A percentile compares a stretch with the other conserved stretches of the same genome.
Evolutionary conservation across 2,797 vertebrate species (phyloP).

Genomic region (Pipistrellus pygmaeus): DNA sequence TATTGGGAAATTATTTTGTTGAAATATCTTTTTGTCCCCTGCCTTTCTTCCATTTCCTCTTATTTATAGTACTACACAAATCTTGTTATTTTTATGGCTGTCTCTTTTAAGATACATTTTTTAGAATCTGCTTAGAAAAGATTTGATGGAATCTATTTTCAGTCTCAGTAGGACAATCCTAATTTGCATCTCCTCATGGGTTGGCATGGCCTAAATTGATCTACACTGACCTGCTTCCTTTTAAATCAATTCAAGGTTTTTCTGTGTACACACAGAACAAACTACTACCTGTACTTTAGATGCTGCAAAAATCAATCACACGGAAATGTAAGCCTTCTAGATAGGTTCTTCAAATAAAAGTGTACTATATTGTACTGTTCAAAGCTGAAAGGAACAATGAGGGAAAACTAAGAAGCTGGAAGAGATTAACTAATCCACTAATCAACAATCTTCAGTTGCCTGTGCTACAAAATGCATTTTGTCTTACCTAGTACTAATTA

Average conservation of each 20-base stretch:
- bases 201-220: constrained; percentile 65
- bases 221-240: constrained; percentile 50
- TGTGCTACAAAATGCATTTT: constrained; percentile 33
- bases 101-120: constrained; percentile 59
- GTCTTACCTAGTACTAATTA: not conserved
- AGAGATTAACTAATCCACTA: constrained; percentile 8
- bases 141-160: constrained; percentile 73
- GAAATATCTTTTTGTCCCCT: not conserved
- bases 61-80: not conserved
- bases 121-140: constrained; percentile 45
- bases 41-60: constrained; percentile 2
- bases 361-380: not conserved
- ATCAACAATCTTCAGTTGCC: not conserved
- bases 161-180: constrained; percentile 50
- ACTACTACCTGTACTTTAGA: constrained; percentile 48
- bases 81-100: not conserved
- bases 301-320: constrained; percentile 72
- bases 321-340: constrained; percentile 63
- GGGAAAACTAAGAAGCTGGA: not conserved
- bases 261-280: constrained; percentile 50
- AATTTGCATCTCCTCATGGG: constrained; percentile 65
- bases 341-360: constrained; percentile 41
- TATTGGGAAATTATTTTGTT: not conserved
- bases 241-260: constrained; percentile 71
- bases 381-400: constrained; percentile 45